phyloP scores from a whole-genome alignment of 2,113 vertebrate species.

The Theristicus caerulescens region DNA sequence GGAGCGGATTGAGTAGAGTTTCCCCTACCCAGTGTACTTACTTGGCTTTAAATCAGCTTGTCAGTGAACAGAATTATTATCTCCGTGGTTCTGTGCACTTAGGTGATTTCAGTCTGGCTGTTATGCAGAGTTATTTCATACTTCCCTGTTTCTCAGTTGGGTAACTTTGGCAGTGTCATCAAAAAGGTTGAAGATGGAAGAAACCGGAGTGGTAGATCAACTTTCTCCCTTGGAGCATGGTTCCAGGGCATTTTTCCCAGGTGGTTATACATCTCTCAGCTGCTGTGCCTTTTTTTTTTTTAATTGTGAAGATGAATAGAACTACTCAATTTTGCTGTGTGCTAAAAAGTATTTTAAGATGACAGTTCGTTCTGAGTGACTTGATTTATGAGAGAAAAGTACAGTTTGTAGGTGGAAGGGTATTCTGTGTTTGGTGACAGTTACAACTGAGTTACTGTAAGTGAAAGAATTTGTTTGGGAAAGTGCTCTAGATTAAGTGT shows the following conservation, averaged over 20 bases:
- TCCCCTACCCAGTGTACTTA: not conserved
- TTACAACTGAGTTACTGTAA: not conserved
- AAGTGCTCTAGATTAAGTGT: not conserved
- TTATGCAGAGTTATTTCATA: not conserved
- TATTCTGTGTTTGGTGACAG: not conserved
- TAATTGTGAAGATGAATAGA: not conserved
- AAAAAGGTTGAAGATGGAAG: not conserved
- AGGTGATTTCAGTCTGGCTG: not conserved
- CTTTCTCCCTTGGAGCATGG: not conserved
- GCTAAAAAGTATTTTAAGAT: not conserved
- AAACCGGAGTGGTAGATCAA: not conserved
- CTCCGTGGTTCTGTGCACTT: not conserved
- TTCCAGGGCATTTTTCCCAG: not conserved
- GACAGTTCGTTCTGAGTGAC: not conserved
- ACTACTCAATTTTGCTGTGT: not conserved
- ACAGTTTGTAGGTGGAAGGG: not conserved
- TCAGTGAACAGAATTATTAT: not conserved
- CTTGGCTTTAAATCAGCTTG: not conserved
- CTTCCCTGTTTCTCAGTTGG: not conserved
- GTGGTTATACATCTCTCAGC: not conserved
- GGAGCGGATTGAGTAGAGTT: not conserved
- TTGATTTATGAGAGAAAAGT: not conserved
- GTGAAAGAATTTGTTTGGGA: slow-evolving; percentile 2
- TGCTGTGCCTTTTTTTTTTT: not conserved
- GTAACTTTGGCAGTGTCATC: not conserved